Conservation (phyloP, 1,140 invertebrate genomes). For the Tenebrio molitor region DNA sequence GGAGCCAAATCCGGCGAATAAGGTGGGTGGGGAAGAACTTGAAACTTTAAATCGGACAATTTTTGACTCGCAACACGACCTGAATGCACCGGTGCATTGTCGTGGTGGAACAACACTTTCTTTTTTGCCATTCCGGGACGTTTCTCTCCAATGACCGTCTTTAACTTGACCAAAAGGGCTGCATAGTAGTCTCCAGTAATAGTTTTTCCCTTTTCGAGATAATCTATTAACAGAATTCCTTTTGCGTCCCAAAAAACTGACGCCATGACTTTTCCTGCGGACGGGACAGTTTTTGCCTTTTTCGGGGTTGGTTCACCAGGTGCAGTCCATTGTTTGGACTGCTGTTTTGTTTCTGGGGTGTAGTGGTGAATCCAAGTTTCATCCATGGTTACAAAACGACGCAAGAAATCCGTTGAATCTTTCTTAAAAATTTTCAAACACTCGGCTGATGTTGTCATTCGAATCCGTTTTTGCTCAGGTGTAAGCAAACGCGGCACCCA, state of each 20-base stretch:
- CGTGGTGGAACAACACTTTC: constrained; percentile 1
- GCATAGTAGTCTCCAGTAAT: constrained; percentile 47
- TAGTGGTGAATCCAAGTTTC: constrained; percentile 22
- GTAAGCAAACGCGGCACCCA: constrained; percentile 10
- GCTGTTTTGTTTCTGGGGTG: constrained; percentile 17
- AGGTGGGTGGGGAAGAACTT: no score
- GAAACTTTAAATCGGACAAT: no score
- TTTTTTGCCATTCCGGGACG: neutral
- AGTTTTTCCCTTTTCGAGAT: constrained; percentile 34
- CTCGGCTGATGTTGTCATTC: neutral
- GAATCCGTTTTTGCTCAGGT: neutral
- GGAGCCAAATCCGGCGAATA: no score
- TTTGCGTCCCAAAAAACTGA: constrained; percentile 49
- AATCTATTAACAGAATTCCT: constrained; percentile 44
- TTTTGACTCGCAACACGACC: no score
- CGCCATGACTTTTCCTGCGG: constrained; percentile 43
- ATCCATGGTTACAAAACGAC: neutral
- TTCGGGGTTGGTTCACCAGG: constrained; percentile 23
- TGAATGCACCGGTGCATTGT: neutral
- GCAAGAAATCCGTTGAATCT: constrained; percentile 1
- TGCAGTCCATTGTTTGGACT: constrained; percentile 4
- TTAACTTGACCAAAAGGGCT: neutral
- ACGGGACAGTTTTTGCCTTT: constrained; percentile 38
- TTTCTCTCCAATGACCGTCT: neutral
- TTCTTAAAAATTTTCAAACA: neutral